Evolutionary conservation across 2,888 invertebrate genomes (phyloP), one percentile per base, ranked within the genome.

Genomic region (Nasonovia ribisnigri): DNA sequence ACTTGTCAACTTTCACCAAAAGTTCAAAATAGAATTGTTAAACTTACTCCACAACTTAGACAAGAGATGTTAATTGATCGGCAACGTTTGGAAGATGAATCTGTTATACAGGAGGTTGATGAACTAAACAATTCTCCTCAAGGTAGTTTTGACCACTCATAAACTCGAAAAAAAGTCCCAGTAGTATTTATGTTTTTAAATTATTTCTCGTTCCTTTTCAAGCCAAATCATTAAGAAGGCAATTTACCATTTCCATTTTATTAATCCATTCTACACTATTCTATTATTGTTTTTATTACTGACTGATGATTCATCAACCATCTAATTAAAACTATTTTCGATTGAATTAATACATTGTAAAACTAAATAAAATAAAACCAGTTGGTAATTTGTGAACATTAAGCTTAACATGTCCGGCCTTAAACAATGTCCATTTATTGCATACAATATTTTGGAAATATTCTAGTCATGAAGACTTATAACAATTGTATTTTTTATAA

Each of bases 1-100:
- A 97, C 97, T 1, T 98, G 98, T 95, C 97, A 97, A 95, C 96
- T 98, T 94, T 97, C 98, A 60, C 98, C 98, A 0, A 97, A 97
- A 95, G 96, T 98, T 3, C 98, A 98, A 95, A 97, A 98, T 95
- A 96, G 98, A 95, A 98, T 98, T 95, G 96, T 98, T 36, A 96
- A 97, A 51, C 96, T 98, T 67, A 97, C 97, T 95, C 97, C 97
- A 67, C 97, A 98, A 97, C 98, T 98, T 95, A 95, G 95, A 43
- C 90, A 86, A 95, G 96, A 97, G 90, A 95, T 97, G 24, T 94
- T 97, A 87, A 96, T 96, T 0, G 97, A 97, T 94, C 96, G 97
- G n/a, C 96, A 96, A 94, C 96, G 97, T 84, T 96, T 97, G 96
- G 97, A 97, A 95, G 96, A 97, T 48, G 97, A 97, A 95, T 96